Base-by-base conservation (phyloP, 2,113 vertebrate genomes). In the Poeciliopsis turrubarensis region DNA sequence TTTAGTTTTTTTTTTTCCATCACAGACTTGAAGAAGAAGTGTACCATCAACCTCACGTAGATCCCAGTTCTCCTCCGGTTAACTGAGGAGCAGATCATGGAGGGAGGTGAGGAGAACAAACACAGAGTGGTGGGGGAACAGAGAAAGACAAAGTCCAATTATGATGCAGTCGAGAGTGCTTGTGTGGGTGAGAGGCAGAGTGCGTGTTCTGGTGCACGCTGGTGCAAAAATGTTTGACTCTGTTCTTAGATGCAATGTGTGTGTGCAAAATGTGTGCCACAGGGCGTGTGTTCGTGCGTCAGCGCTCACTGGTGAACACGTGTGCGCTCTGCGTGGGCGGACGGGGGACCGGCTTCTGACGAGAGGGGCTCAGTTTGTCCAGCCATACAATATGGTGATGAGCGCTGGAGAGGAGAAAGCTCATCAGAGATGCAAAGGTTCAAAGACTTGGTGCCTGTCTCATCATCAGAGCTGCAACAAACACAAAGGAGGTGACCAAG, bases 361-460 rank as follows among this genome's bases (percentile, higher is more conserved):
- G 41, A 83, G 78, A 75, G 73, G 80, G 67, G 15, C 78, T 77
- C 66, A 11, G 81, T 83, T 86, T 79, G 86, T 70, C 78, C 82
- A 51, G 76, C 87, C 86, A 86, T 81, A 82, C 87, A 91, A 91
- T 89, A 90, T 86, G 87, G 83, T 86, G 85, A 89, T 88, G 89
- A 87, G 82, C 79, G 82, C 79, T 79, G 81, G 87, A 82, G 81
- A 86, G 72, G 81, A 85, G 81, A 85, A 65, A 64, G 82, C 92
- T 91, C 90, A 92, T 92, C 90, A 90, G 72, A 67, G 41, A 91
- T 92, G 89, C 89, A 90, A 82, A 89, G 86, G 91, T 91, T 93
- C 92, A 93, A 92, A 92, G 91, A 86, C 90, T 84, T 89, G 79
- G 80, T 11, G 39, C 63, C n/a, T 39, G 70, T 93, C 89, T 93